These are phyloP conservation scores for Operophtera brumata DNA, from an alignment of 2,888 invertebrate species.

Conservation along the genomic window DNA sequence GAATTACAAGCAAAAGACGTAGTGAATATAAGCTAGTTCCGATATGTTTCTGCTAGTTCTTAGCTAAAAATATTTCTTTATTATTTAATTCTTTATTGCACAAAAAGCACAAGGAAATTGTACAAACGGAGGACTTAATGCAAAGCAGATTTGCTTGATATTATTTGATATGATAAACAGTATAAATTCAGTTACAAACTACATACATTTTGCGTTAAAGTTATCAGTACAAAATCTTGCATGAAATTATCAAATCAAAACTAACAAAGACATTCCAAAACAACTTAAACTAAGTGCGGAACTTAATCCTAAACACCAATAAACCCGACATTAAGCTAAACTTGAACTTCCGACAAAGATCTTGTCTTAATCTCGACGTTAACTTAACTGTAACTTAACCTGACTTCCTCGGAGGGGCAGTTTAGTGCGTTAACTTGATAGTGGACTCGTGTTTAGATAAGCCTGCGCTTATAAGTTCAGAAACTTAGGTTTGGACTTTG, in stretches of 20 bases:
- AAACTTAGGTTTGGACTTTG: constrained; percentile 6
- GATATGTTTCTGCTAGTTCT: too few species aligned
- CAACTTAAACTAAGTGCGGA: constrained; percentile 10
- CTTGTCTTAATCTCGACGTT: constrained; percentile 36
- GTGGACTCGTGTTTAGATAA: constrained; percentile 36
- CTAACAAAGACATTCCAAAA: constrained; percentile 16
- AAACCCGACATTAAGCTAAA: constrained; percentile 33
- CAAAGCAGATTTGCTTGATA: too few species aligned
- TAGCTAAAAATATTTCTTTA: too few species aligned
- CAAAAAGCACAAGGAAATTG: too few species aligned
- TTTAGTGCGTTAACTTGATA: constrained; percentile 34
- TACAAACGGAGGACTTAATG: too few species aligned
- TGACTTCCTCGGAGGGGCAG: constrained; percentile 30
- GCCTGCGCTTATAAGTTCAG: constrained; percentile 21
- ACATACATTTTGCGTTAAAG: too few species aligned
- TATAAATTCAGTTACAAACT: too few species aligned
- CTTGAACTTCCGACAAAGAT: constrained; percentile 35
- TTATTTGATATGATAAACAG: too few species aligned
- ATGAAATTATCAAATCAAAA: constrained; percentile 26
- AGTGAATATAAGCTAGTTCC: too few species aligned
- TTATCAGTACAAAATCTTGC: neutral
- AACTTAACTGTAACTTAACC: constrained; percentile 35
- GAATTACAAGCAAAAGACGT: too few species aligned
- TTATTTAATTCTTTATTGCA: too few species aligned
- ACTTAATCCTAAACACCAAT: constrained; percentile 31